Evolutionary conservation across 2,797 vertebrate genomes (phyloP).

Genomic region (Pseudotriccus pelzelni): DNA sequence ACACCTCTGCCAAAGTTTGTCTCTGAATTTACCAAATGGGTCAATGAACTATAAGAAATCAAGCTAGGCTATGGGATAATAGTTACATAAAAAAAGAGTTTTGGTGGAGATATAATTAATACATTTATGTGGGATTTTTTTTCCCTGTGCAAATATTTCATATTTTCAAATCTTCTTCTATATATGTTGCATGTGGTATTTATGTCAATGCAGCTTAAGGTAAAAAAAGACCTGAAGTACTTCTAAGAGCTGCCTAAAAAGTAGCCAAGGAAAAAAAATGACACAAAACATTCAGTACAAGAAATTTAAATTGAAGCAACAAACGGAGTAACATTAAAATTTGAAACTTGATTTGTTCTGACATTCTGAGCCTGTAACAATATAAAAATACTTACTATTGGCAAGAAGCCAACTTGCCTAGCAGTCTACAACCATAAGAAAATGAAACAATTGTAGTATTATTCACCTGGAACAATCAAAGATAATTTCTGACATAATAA

Average conservation of each 20-base stretch:
- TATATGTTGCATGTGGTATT: not conserved
- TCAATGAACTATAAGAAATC: conserved; percentile 76
- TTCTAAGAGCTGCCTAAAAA: not conserved
- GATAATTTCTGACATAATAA: conserved; percentile 25
- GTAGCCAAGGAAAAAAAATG: not conserved
- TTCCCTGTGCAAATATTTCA: not conserved
- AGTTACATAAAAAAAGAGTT: not conserved
- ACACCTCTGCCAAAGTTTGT: conserved; percentile 80
- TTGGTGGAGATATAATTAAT: not conserved
- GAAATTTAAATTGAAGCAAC: not conserved
- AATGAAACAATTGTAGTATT: not conserved
- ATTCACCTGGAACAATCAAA: conserved; percentile 43
- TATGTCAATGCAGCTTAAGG: not conserved
- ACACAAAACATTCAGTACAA: not conserved
- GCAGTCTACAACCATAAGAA: not conserved
- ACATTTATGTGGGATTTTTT: not conserved
- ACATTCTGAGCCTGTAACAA: not conserved
- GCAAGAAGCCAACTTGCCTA: conserved; percentile 4
- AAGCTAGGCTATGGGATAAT: not conserved
- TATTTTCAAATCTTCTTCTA: not conserved
- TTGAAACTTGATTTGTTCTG: conserved; percentile 6
- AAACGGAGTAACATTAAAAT: not conserved
- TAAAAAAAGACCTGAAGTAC: not conserved
- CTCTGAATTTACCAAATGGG: conserved; percentile 73
- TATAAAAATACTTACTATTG: not conserved